phyloP scores from a whole-genome alignment of 2,113 vertebrate genomes.

The Paedocypris sp. region DNA sequence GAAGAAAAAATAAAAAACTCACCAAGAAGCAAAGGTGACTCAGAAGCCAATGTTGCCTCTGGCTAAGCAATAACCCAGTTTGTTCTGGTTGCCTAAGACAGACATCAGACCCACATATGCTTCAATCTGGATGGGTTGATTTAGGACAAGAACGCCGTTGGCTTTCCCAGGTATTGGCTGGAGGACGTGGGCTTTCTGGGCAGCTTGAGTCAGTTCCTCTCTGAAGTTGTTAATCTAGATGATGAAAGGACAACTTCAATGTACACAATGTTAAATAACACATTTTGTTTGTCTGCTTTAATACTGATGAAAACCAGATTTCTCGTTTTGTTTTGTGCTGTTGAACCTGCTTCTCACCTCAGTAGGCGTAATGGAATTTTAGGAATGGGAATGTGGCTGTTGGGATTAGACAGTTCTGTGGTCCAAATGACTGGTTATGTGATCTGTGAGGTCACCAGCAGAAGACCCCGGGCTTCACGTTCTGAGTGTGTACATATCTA shows the following conservation, averaged over 20 bases:
- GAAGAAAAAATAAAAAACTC: neutral
- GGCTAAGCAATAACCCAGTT: constrained; percentile 67
- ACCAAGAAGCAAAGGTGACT: constrained; percentile 10
- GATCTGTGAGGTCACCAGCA: constrained; percentile 26
- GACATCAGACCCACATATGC: constrained; percentile 67
- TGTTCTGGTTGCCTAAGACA: constrained; percentile 69
- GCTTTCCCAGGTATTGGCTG: constrained; percentile 52
- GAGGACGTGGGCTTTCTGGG: constrained; percentile 48
- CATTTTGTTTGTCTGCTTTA: too few species aligned
- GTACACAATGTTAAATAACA: too few species aligned
- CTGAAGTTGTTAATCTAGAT: constrained; percentile 63
- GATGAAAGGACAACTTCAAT: too few species aligned
- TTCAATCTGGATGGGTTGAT: constrained; percentile 60
- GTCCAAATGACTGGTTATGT: constrained; percentile 21
- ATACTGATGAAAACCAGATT: too few species aligned
- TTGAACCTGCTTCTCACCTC: constrained; percentile 1
- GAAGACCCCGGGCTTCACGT: neutral
- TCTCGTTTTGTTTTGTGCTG: neutral
- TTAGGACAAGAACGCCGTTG: constrained; percentile 57
- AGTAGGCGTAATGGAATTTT: constrained; percentile 14
- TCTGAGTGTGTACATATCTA: neutral
- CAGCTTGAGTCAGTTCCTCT: constrained; percentile 51
- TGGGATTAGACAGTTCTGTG: constrained; percentile 12
- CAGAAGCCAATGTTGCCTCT: constrained; percentile 70
- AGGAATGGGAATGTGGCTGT: constrained; percentile 21